Evolutionary conservation across 2,113 vertebrate genomes (phyloP), one percentile per base, ranked within the genome.

Genomic region (Cygnus atratus): DNA sequence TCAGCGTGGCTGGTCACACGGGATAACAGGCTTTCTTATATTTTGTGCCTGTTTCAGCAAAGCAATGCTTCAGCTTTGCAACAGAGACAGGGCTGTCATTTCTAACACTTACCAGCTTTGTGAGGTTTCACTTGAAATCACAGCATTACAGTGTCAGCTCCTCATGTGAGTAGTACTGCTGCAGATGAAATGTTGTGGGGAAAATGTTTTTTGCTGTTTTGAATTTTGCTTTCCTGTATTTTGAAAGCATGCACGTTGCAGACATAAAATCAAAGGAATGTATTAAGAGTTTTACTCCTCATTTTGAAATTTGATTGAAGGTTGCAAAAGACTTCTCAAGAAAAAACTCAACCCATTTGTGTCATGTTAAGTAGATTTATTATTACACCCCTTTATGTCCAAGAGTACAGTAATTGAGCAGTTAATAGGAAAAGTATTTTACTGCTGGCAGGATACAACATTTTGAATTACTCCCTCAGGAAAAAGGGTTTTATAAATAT

Each of bases 361-460:
- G 35, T 72, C 17, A 39, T 77, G 13, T 35, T 67, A 91, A 78
- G 35, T 79, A 13, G 65, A 93, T 62, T 95, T 94, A 77, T 94
- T 37, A 77, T 92, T 91, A n/a, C 79, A 39, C 71, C n/a, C 37
- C 0, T 50, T 29, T 80, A 26, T 39, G 46, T 88, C 12, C 39
- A 67, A 57, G 15, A 33, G 41, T 43, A 84, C 72, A 88, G 19
- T 84, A 89, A 92, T 61, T 1, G 29, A 72, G 25, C 41, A 3
- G 55, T 83, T 95, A 92, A 91, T 35, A 48, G 25, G 68, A 84
- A 96, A 95, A 91, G 22, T 61, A 73, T 44, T 88, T 88, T 3
- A 52, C 63, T 80, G 22, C 73, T 95, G 57, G 43, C 80, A 54
- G 65, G 74, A 44, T 84, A n/a, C 13, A 91, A 58, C 26, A 48